Percentiles rank a stretch among this genome's conserved stretches.
These are phyloP conservation scores for Drosophila antonietae DNA, from an alignment of 2,888 invertebrate species.

Conservation along the genomic window DNA sequence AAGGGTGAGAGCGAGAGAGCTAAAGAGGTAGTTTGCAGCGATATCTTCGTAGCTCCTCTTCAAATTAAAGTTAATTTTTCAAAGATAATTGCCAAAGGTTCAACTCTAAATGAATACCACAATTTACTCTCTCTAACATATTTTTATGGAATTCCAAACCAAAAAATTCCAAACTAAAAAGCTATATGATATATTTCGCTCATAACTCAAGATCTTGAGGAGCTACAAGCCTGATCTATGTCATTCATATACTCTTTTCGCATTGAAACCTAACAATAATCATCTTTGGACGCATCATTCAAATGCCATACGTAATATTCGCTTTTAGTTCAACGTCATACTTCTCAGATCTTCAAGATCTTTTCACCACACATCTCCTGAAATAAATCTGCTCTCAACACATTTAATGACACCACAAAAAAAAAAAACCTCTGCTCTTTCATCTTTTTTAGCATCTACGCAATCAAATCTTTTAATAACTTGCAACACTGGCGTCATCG, in stretches of 20 bases:
- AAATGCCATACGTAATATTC: not conserved
- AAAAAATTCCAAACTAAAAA: no score
- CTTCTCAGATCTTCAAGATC: not conserved
- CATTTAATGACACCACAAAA: conserved; percentile 3
- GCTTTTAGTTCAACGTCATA: not conserved
- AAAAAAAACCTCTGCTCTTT: not conserved
- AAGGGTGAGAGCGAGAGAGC: not conserved
- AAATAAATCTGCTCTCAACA: not conserved
- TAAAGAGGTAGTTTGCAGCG: not conserved
- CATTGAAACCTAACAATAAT: no score
- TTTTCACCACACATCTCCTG: not conserved
- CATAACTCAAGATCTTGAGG: not conserved
- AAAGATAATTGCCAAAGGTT: not conserved
- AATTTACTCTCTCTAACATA: not conserved
- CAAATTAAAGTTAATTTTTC: not conserved
- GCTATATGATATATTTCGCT: not conserved
- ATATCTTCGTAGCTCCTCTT: no score
- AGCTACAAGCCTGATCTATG: not conserved
- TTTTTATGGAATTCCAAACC: no score
- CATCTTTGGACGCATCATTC: not conserved
- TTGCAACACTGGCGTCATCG: conserved; percentile 16
- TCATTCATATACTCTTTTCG: not conserved
- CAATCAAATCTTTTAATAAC: conserved; percentile 4
- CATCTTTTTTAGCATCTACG: conserved; percentile 3
- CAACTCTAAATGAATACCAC: no score